Conservation (phyloP, 2,797 vertebrate genomes). For the Sebastes minor region DNA sequence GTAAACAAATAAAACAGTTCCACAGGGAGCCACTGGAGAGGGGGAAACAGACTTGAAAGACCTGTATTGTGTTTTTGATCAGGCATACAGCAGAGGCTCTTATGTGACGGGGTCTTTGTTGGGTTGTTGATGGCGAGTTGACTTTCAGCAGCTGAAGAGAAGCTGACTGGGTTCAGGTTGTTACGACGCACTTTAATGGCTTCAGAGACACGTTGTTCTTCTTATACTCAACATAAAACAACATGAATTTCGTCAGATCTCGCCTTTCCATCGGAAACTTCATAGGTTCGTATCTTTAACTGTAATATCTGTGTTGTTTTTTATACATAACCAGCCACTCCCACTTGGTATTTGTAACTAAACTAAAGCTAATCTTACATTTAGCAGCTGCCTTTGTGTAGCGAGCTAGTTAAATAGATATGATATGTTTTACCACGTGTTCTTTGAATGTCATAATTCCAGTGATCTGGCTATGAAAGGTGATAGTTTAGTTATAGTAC, state of each 20-base stretch:
- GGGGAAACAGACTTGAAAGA: background rate
- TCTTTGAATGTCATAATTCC: background rate
- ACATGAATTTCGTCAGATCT: conserved; percentile 75
- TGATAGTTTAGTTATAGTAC: background rate
- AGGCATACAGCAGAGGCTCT: conserved; percentile 2
- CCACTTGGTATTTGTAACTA: background rate
- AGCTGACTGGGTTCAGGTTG: too few species aligned
- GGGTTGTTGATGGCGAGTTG: background rate
- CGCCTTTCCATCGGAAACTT: conserved; percentile 56
- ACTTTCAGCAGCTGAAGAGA: conserved; percentile 52
- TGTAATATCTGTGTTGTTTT: background rate
- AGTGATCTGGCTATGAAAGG: background rate
- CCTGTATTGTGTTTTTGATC: background rate
- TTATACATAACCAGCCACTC: background rate
- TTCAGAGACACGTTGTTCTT: accelerated
- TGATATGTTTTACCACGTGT: background rate
- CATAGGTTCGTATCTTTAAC: conserved; percentile 63
- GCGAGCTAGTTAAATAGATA: background rate
- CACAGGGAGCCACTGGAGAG: too few species aligned
- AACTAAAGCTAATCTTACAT: too few species aligned
- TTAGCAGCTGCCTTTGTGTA: background rate
- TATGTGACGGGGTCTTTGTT: background rate
- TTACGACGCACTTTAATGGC: background rate
- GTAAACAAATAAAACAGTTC: too few species aligned
- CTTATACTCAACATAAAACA: background rate